phyloP scores from a whole-genome alignment of 2,113 vertebrate genomes.

The Oncorhynchus keta region DNA sequence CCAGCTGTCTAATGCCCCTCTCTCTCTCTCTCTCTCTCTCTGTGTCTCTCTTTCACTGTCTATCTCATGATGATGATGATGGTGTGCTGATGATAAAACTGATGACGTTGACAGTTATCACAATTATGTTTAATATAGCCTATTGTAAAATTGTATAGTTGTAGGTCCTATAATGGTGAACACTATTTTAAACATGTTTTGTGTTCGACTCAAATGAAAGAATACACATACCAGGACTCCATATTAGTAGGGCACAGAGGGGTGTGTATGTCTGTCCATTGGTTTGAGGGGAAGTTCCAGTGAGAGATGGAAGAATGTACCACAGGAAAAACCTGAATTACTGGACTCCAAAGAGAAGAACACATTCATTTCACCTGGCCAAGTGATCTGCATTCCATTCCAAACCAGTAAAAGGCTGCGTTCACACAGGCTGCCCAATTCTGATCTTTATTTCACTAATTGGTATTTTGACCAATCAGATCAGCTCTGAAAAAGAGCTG shows the following conservation, averaged over 20 bases:
- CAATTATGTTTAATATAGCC: neutral
- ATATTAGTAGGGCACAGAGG: neutral
- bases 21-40: neutral
- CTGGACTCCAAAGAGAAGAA: conserved; percentile 37
- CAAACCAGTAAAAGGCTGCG: neutral
- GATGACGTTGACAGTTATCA: too few species aligned
- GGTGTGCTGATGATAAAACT: too few species aligned
- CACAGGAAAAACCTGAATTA: conserved; percentile 54
- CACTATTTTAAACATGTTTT: neutral
- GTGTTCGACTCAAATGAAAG: neutral
- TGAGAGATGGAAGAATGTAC: neutral
- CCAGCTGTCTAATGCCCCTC: conserved; percentile 11
- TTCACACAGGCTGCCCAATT: too few species aligned
- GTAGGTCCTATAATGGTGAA: neutral
- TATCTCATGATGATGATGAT: neutral
- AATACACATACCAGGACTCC: neutral
- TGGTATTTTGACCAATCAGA: too few species aligned
- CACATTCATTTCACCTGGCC: neutral
- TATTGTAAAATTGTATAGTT: too few species aligned
- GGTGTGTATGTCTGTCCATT: neutral
- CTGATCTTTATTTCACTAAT: too few species aligned
- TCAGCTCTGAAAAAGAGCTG: too few species aligned
- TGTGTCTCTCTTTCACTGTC: neutral
- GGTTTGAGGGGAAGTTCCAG: neutral
- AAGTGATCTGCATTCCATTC: conserved; percentile 6